Percentiles rank a stretch among this genome's conserved stretches.
Conservation (phyloP, 92 coral and sea anemone genomes). For the Virgularia gustaviana region DNA sequence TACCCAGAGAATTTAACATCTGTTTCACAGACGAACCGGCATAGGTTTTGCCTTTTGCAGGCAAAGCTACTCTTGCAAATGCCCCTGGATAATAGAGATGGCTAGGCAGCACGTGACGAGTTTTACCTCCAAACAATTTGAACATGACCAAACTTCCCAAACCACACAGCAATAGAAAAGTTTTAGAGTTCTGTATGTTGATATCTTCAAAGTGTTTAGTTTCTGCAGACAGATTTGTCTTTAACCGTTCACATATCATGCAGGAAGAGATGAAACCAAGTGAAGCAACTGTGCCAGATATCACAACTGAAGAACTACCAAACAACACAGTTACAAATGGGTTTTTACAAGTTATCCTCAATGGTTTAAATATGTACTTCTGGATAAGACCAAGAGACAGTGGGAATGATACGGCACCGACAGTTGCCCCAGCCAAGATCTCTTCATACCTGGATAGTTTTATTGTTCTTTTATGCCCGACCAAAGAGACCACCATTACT, state of each 20-base stretch:
- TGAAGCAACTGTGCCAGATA: constrained; percentile 67
- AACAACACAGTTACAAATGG: constrained; percentile 41
- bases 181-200: neutral
- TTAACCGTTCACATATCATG: constrained; percentile 29
- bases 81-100: constrained; percentile 86
- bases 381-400: constrained; percentile 68
- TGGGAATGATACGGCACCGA: constrained; percentile 63
- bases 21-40: constrained; percentile 60
- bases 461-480: neutral
- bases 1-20: constrained; percentile 57
- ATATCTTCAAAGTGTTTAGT: constrained; percentile 16
- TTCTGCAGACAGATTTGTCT: constrained; percentile 3
- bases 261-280: constrained; percentile 54
- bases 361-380: constrained; percentile 71
- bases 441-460: constrained; percentile 4
- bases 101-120: constrained; percentile 77
- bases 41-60: constrained; percentile 75
- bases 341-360: constrained; percentile 63
- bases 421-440: constrained; percentile 13
- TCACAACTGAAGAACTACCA: constrained; percentile 63
- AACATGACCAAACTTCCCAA: constrained; percentile 56
- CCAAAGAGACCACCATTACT: too few relatives aligned
- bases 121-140: constrained; percentile 72
- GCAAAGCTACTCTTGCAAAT: constrained; percentile 68
- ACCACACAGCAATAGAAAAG: constrained; percentile 41